phyloP scores from a whole-genome alignment of 2,797 vertebrate species.

The Gambusia yucatana region DNA sequence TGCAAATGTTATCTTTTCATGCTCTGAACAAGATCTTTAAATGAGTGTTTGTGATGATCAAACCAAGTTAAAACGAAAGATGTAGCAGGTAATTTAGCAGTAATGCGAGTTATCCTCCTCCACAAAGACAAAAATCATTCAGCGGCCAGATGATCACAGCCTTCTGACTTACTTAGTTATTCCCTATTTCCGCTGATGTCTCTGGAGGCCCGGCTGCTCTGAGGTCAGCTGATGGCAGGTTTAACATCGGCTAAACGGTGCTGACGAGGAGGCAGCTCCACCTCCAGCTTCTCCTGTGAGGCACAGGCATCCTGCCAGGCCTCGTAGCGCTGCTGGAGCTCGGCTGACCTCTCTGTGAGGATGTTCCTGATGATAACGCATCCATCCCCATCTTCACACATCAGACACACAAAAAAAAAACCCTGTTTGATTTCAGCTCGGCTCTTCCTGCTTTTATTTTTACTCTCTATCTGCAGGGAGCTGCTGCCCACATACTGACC shows the following conservation, averaged over 20 bases:
- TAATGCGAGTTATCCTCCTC: background rate
- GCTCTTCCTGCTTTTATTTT: conserved; percentile 61
- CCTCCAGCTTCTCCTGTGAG: conserved; percentile 20
- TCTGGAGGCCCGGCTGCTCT: background rate
- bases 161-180: conserved; percentile 9
- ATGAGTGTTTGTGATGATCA: background rate
- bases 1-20: background rate
- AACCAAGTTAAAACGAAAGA: conserved; percentile 5
- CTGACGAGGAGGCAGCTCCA: background rate
- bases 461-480: conserved; percentile 49
- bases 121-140: conserved; percentile 7
- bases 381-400: conserved; percentile 47
- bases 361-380: conserved; percentile 45
- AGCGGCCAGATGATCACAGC: conserved; percentile 4
- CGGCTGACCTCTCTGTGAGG: conserved; percentile 53
- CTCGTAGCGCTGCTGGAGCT: conserved; percentile 49
- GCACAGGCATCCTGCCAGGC: conserved; percentile 52
- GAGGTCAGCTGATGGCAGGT: conserved; percentile 12
- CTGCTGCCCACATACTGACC: conserved; percentile 68
- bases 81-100: background rate
- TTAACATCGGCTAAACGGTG: conserved; percentile 3
- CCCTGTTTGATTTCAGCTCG: conserved; percentile 56
- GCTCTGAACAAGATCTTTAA: conserved; percentile 2
- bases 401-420: conserved; percentile 43
- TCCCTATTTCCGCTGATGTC: background rate